phyloP scores from a whole-genome alignment of 2,888 invertebrate species.

The Tubulanus polymorphus region DNA sequence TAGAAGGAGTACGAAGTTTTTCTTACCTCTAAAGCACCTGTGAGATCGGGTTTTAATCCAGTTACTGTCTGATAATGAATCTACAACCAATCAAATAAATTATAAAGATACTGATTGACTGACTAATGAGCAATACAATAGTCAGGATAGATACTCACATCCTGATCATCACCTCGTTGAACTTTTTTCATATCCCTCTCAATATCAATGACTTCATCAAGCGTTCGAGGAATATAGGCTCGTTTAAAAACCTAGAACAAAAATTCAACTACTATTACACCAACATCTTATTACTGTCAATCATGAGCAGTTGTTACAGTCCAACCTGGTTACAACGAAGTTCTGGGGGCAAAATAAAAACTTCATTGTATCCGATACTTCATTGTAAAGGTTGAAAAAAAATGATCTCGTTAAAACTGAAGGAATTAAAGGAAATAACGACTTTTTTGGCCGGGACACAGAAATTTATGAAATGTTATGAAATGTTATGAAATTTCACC shows the following conservation, averaged over 20 bases:
- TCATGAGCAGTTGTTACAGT: too few species aligned
- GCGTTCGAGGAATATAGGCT: conserved; percentile 85
- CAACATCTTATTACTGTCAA: too few species aligned
- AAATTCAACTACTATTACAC: too few species aligned
- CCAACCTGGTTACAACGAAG: too few species aligned
- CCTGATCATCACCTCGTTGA: conserved; percentile 54
- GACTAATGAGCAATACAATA: not conserved
- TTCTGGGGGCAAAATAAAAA: too few species aligned
- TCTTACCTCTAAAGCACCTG: conserved; percentile 61
- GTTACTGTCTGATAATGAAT: conserved; percentile 83
- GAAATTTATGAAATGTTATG: not conserved
- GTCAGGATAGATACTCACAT: conserved; percentile 21
- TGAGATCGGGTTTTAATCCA: conserved; percentile 75
- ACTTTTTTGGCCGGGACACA: too few species aligned
- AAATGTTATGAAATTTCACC: conserved; percentile 37
- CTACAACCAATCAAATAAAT: conserved; percentile 54
- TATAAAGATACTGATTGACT: not conserved
- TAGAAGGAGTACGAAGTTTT: too few species aligned
- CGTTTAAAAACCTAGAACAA: conserved; percentile 83
- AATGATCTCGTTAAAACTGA: too few species aligned
- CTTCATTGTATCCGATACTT: too few species aligned
- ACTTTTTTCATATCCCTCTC: conserved; percentile 75
- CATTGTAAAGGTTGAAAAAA: too few species aligned
- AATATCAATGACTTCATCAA: conserved; percentile 72
- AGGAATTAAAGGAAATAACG: too few species aligned